Evolutionary conservation across 2,888 invertebrate species (phyloP).

Genomic region (Molorchus minor): DNA sequence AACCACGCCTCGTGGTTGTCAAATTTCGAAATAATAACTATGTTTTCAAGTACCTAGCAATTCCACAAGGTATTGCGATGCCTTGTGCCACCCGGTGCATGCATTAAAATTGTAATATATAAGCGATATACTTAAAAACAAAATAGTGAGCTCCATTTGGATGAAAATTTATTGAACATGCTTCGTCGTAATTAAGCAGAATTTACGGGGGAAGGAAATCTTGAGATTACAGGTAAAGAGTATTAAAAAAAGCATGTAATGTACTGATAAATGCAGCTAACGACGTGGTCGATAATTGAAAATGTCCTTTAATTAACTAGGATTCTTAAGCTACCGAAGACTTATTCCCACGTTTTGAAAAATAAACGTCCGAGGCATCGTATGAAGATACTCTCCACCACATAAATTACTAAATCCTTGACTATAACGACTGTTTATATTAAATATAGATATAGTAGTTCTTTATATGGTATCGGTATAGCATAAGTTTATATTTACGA

Average conservation of each 20-base stretch:
- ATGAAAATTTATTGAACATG: constrained; percentile 35
- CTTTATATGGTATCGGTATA: constrained; percentile 47
- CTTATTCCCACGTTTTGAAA: constrained; percentile 42
- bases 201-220: constrained; percentile 42
- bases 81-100: no score
- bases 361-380: constrained; percentile 31
- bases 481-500: constrained; percentile 49
- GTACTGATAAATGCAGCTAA: constrained; percentile 52
- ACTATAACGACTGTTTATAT: constrained; percentile 51
- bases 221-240: constrained; percentile 38
- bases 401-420: constrained; percentile 50
- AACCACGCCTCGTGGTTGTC: no score
- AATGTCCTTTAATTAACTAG: constrained; percentile 55
- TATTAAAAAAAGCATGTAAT: constrained; percentile 45
- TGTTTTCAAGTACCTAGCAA: no score
- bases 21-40: no score
- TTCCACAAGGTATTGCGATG: no score
- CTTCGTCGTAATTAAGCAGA: constrained; percentile 38
- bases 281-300: constrained; percentile 53
- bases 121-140: no score
- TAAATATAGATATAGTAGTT: constrained; percentile 51
- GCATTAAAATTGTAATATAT: no score
- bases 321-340: constrained; percentile 52
- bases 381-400: constrained; percentile 44
- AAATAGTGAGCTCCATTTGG: constrained; percentile 30